phyloP scores from a whole-genome alignment of 2,113 vertebrate species.

The Thamnaconus septentrionalis region DNA sequence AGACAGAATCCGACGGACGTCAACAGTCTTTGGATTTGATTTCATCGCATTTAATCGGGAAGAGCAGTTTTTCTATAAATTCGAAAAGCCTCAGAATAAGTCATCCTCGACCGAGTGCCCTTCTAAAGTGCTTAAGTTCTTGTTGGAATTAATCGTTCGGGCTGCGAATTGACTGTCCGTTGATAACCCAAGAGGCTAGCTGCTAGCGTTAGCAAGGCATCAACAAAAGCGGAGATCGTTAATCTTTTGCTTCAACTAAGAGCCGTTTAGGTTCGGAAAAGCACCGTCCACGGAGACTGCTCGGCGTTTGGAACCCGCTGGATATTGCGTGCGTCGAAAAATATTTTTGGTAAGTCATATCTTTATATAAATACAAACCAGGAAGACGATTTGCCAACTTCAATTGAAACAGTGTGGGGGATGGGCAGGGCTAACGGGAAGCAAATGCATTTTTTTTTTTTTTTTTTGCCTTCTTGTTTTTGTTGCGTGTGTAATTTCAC shows the following conservation, averaged over 20 bases:
- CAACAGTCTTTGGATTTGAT: slow-evolving; percentile 67
- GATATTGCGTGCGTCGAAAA: background rate
- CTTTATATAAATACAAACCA: slow-evolving; percentile 36
- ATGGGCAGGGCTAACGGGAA: slow-evolving; percentile 29
- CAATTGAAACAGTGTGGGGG: slow-evolving; percentile 45
- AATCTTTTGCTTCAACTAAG: slow-evolving; percentile 26
- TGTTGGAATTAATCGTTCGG: slow-evolving; percentile 33
- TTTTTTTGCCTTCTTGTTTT: too few species aligned
- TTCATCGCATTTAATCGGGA: slow-evolving; percentile 70
- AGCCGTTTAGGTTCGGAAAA: background rate
- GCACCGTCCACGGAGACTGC: background rate
- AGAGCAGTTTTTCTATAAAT: slow-evolving; percentile 71
- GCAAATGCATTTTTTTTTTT: too few species aligned
- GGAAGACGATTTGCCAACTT: slow-evolving; percentile 38
- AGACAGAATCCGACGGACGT: slow-evolving; percentile 65
- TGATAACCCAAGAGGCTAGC: slow-evolving; percentile 26
- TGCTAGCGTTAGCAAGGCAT: slow-evolving; percentile 34
- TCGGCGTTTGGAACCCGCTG: background rate
- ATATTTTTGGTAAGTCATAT: slow-evolving; percentile 46
- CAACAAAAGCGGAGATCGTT: slow-evolving; percentile 40
- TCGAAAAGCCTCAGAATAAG: slow-evolving; percentile 57
- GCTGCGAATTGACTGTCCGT: slow-evolving; percentile 11
- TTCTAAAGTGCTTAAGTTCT: slow-evolving; percentile 45
- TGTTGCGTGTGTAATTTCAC: too few species aligned
- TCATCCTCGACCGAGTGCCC: slow-evolving; percentile 70